These are phyloP conservation scores for Drosophila bocqueti DNA, from an alignment of 1,140 invertebrate genomes.

Conservation along the genomic window DNA sequence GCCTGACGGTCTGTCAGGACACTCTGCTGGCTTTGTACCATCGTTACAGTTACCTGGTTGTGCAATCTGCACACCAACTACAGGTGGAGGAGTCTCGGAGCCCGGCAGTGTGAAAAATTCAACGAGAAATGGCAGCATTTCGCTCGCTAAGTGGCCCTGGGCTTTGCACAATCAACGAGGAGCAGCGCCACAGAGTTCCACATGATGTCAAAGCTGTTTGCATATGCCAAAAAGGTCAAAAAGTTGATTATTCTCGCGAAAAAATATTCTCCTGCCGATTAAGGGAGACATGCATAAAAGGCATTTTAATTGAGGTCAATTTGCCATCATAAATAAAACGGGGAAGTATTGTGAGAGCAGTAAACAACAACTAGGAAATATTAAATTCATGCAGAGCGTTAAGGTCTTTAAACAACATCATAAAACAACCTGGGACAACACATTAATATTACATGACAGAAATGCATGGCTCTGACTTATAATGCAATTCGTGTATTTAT, in stretches of 20 bases:
- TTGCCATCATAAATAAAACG: conserved; percentile 1
- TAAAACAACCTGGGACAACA: neutral
- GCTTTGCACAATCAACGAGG: conserved; percentile 61
- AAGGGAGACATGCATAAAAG: conserved; percentile 2
- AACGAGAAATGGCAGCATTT: conserved; percentile 47
- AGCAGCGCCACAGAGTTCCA: neutral
- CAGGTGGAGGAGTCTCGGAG: neutral
- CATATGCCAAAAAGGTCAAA: conserved; percentile 15
- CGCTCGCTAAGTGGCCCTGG: conserved; percentile 44
- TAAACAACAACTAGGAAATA: neutral
- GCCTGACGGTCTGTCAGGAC: conserved; percentile 38
- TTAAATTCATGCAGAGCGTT: neutral
- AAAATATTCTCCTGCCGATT: neutral
- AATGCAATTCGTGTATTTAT: too few species aligned
- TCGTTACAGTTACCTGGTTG: conserved; percentile 21
- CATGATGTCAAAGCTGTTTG: conserved; percentile 30
- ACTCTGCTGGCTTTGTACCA: conserved; percentile 11
- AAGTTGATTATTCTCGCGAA: conserved; percentile 15
- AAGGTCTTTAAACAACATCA: neutral
- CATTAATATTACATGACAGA: neutral
- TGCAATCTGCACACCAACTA: conserved; percentile 39
- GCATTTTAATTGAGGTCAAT: conserved; percentile 4
- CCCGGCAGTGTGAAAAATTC: conserved; percentile 30
- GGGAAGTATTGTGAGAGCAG: neutral
- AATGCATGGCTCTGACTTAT: neutral